phyloP scores from a whole-genome alignment of 2,888 invertebrate genomes.

The Macaria notata region DNA sequence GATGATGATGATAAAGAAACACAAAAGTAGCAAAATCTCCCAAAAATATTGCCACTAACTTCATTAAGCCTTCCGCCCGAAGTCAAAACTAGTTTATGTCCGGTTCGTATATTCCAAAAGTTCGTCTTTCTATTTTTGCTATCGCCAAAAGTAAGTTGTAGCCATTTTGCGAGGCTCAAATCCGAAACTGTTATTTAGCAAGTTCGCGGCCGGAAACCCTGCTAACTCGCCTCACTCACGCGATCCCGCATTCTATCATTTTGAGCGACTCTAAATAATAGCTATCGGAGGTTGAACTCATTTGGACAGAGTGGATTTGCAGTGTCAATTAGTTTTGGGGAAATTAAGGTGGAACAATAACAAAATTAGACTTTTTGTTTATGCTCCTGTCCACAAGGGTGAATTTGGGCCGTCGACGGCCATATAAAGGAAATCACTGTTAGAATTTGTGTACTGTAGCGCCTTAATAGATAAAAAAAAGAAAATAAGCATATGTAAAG shows the following conservation, averaged over 20 bases:
- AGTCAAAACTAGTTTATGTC: no score
- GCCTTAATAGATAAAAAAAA: no score
- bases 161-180: constrained; percentile 31
- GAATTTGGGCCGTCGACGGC: no score
- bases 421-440: no score
- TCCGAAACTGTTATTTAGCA: constrained; percentile 39
- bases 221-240: constrained; percentile 46
- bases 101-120: no score
- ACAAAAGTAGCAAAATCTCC: no score
- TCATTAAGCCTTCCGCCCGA: no score
- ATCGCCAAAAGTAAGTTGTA: constrained; percentile 2
- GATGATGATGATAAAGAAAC: no score
- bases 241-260: constrained; percentile 44
- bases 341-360: not conserved
- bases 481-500: no score
- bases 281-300: constrained; percentile 40
- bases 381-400: no score
- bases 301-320: constrained; percentile 31
- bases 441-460: no score
- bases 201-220: constrained; percentile 37
- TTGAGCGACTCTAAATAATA: constrained; percentile 37
- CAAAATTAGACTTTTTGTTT: not conserved
- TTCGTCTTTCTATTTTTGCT: not conserved
- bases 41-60: no score
- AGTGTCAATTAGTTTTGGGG: constrained; percentile 21